A percentile compares a stretch with the other conserved stretches of the same genome.
Conservation (phyloP, 2,113 vertebrate species). For the Aspidoscelis tigris region DNA sequence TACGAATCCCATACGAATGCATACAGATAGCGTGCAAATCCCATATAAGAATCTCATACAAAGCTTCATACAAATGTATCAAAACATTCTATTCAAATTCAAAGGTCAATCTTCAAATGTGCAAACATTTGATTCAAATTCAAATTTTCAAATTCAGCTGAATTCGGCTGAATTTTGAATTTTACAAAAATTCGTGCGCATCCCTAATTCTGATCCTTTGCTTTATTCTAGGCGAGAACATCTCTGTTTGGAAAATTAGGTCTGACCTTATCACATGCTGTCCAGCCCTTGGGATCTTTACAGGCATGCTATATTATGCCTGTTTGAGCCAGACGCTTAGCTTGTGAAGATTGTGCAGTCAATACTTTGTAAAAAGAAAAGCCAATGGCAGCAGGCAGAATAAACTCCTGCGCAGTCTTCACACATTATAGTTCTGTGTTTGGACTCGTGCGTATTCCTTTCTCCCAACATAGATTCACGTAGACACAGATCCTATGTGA, state of each 20-base stretch:
- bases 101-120: too few species aligned
- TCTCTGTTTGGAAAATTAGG: not conserved
- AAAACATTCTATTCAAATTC: too few species aligned
- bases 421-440: not conserved
- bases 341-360: too few species aligned
- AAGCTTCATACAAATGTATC: too few species aligned
- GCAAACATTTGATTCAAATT: too few species aligned
- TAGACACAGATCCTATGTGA: not conserved
- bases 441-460: not conserved
- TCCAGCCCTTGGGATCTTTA: not conserved
- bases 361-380: not conserved
- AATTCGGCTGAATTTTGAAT: too few species aligned
- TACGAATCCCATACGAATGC: too few species aligned
- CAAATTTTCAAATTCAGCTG: too few species aligned
- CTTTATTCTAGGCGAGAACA: not conserved
- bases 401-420: not conserved
- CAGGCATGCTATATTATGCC: not conserved
- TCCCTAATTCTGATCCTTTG: not conserved
- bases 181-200: too few species aligned
- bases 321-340: not conserved
- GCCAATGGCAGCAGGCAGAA: not conserved
- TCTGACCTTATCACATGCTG: not conserved
- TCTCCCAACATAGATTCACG: not conserved
- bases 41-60: too few species aligned
- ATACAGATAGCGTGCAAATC: too few species aligned